Evolutionary conservation across 2,888 invertebrate species (phyloP), one percentile per base, ranked within the genome.

Genomic region (Drosophila siamana): DNA sequence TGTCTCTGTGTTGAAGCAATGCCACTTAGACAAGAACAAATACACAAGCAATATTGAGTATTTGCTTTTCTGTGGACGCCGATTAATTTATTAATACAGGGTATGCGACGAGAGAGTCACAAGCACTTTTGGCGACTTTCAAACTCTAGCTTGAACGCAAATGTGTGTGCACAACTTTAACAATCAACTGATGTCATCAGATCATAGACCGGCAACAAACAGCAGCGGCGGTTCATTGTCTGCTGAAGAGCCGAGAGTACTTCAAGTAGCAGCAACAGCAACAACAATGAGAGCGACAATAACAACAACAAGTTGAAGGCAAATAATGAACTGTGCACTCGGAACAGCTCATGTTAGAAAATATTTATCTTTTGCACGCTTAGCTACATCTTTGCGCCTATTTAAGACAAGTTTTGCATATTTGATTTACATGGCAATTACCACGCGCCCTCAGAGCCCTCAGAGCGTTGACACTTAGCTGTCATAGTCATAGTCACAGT

Each of bases 331-430:
- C 38, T 60, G 51, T 51, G 55, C 60, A 65, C 72, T 76, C 22
- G 33, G 26, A 26, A 33, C 11, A 41, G 19, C 43, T 30, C 30
- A 55, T 44, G 50, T 36, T 41, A 15, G 54, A 46, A 59, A 61
- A 67, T 80, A 64, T 83, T 78, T 78, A 76, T 83, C 78, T 77
- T 61, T 59, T 59, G 54, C 74, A 74, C 55, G 61, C 74, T 75
- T 63, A 47, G 51, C 55, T 16, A 61, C 68, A 77, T 76, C 66
- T 61, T 28, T 66, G 43, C 63, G 63, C 61, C 63, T 52, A 63
- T 79, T 82, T 79, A 74, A 63, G 66, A 67, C 72, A 76, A 59
- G 59, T 67, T 78, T 65, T 61, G 56, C 72, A 76, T 80, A 83
- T 68, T 73, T 72, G 77, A 83, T 80, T 80, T 69, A 54, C 62